A percentile compares a stretch with the other conserved stretches of the same genome.
Conservation (phyloP, 2,797 vertebrate genomes). For the Syndactyla subalaris region DNA sequence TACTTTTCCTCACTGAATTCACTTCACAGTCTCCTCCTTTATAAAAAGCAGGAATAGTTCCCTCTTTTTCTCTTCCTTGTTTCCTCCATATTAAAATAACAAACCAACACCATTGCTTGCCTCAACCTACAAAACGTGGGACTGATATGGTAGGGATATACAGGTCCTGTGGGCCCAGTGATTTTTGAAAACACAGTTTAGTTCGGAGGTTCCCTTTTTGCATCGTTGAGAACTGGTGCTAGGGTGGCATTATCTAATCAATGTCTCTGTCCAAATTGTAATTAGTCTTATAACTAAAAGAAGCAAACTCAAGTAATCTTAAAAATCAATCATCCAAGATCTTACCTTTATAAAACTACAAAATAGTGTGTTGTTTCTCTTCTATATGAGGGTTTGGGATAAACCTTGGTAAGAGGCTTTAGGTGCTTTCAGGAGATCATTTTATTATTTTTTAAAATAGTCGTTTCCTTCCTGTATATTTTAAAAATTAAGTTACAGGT, state of each 20-base stretch:
- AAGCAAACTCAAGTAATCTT: not conserved
- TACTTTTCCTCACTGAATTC: not conserved
- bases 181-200: not conserved
- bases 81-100: not conserved
- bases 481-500: not conserved
- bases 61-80: not conserved
- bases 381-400: not conserved
- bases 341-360: not conserved
- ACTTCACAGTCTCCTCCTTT: not conserved
- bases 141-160: not conserved
- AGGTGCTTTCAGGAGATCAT: not conserved
- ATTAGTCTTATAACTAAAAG: slow-evolving; percentile 24
- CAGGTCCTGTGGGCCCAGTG: not conserved
- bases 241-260: not conserved
- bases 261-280: not conserved
- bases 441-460: not conserved
- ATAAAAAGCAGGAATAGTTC: not conserved
- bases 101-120: not conserved
- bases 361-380: not conserved
- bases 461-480: rapidly evolving
- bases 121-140: not conserved
- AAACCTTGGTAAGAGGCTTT: not conserved
- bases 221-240: not conserved
- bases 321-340: not conserved
- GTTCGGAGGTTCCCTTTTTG: not conserved